Conservation (phyloP, 35 echinoderm and acorn worm genomes). For the Patiria miniata region DNA sequence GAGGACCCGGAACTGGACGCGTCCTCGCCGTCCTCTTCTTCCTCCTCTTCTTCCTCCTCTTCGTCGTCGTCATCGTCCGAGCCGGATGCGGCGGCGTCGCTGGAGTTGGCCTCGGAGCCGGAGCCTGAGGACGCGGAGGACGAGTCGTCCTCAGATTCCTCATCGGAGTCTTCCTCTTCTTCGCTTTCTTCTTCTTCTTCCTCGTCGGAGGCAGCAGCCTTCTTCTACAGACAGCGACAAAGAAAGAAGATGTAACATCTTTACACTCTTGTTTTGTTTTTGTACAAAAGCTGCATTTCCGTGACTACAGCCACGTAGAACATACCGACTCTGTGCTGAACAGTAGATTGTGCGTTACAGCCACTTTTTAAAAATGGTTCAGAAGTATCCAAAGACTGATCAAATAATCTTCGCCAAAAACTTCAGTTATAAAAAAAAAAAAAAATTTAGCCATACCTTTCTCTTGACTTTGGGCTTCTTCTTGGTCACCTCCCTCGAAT, state of each 20-base stretch:
- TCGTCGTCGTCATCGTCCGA: not conserved
- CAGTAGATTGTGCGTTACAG: too few species aligned
- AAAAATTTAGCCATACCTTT: too few species aligned
- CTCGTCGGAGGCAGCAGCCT: not conserved
- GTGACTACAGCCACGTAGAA: too few species aligned
- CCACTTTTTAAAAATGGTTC: too few species aligned
- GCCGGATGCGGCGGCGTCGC: not conserved
- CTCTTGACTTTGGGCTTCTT: conserved; percentile 10
- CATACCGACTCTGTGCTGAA: too few species aligned
- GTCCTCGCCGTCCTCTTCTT: not conserved
- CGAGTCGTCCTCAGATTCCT: conserved; percentile 26
- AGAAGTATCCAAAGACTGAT: too few species aligned
- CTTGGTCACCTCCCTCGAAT: conserved; percentile 25
- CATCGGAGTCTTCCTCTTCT: conserved; percentile 23
- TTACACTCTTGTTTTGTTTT: too few species aligned
- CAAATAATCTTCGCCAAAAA: too few species aligned
- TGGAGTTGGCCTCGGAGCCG: conserved; percentile 21
- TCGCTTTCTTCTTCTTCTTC: not conserved
- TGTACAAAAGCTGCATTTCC: too few species aligned
- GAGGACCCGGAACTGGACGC: conserved; percentile 16
- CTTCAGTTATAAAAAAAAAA: too few species aligned
- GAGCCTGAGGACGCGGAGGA: conserved; percentile 21
- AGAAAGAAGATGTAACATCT: not conserved
- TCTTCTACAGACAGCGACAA: not conserved
- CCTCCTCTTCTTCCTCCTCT: conserved; percentile 9